Conservation (phyloP, 92 coral and sea anemone genomes). For the Pocillopora meandrina region DNA sequence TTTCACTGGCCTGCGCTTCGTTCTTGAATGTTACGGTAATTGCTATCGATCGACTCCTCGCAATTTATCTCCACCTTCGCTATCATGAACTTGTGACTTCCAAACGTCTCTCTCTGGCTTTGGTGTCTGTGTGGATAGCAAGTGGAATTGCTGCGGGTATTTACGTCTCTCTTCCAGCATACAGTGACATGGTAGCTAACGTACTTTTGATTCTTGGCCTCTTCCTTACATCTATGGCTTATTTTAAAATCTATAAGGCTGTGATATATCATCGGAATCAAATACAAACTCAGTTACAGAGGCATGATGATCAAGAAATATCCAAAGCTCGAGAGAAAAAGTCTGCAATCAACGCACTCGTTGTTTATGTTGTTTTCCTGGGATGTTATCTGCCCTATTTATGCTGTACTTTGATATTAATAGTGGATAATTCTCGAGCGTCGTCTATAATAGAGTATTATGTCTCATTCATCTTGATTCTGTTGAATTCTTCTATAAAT, state of each 20-base stretch:
- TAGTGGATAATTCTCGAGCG: not conserved
- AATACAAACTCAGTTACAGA: not conserved
- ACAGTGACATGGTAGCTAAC: not conserved
- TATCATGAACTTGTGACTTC: slow-evolving; percentile 41
- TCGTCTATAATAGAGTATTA: not conserved
- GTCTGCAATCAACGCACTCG: slow-evolving; percentile 8
- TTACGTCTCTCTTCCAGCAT: not conserved
- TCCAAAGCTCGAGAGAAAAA: slow-evolving; percentile 5
- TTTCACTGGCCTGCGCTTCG: slow-evolving; percentile 3
- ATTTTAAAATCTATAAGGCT: not conserved
- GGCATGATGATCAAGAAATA: not conserved
- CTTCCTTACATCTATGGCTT: not conserved
- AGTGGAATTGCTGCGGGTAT: not conserved
- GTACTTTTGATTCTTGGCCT: not conserved
- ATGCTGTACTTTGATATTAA: not conserved
- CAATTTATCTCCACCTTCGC: slow-evolving; percentile 46
- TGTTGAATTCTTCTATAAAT: slow-evolving; percentile 14
- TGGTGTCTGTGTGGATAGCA: slow-evolving; percentile 31
- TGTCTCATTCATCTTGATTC: not conserved
- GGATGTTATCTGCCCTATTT: slow-evolving; percentile 23
- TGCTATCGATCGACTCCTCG: slow-evolving; percentile 31
- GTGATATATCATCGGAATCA: slow-evolving; percentile 29
- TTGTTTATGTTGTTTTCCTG: slow-evolving; percentile 4
- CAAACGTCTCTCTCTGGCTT: slow-evolving; percentile 23
- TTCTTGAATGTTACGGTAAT: slow-evolving; percentile 33